Conservation (phyloP, 2,888 invertebrate genomes). For the Psylliodes chrysocephalus region DNA sequence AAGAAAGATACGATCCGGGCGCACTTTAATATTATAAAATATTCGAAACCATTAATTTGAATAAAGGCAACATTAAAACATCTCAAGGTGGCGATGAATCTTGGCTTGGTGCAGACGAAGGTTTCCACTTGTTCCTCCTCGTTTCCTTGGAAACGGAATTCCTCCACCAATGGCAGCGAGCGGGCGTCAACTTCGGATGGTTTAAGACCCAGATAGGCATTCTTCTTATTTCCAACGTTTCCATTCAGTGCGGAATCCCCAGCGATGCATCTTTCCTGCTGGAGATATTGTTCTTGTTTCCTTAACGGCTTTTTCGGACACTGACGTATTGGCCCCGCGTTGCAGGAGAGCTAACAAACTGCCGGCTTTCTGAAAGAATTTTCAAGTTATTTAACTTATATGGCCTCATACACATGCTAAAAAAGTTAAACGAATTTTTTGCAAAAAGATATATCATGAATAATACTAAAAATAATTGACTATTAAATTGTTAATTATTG, state of each 20-base stretch:
- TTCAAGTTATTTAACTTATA: conserved; percentile 7
- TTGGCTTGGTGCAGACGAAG: conserved; percentile 56
- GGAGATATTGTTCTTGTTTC: conserved; percentile 62
- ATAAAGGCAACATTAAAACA: conserved; percentile 66
- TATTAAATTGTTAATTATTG: no score
- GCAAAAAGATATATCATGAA: no score
- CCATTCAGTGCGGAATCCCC: conserved; percentile 62
- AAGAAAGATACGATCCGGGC: conserved; percentile 58
- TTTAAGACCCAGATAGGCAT: conserved; percentile 60
- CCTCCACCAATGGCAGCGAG: conserved; percentile 62
- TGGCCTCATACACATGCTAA: no score
- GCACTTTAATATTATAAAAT: conserved; percentile 62
- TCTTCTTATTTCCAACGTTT: conserved; percentile 58
- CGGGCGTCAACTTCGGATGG: conserved; percentile 62
- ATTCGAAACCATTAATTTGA: conserved; percentile 64
- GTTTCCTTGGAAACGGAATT: conserved; percentile 62
- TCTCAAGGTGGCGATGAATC: conserved; percentile 66
- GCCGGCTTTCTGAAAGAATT: conserved; percentile 39
- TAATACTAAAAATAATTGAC: no score
- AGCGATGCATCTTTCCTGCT: conserved; percentile 61
- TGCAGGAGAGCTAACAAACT: conserved; percentile 37
- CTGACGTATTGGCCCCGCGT: conserved; percentile 55
- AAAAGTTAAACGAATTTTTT: no score
- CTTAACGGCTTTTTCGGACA: conserved; percentile 60
- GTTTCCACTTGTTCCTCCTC: conserved; percentile 61